Base-by-base conservation (phyloP, 2,797 vertebrate genomes). In the Momotus momota region DNA sequence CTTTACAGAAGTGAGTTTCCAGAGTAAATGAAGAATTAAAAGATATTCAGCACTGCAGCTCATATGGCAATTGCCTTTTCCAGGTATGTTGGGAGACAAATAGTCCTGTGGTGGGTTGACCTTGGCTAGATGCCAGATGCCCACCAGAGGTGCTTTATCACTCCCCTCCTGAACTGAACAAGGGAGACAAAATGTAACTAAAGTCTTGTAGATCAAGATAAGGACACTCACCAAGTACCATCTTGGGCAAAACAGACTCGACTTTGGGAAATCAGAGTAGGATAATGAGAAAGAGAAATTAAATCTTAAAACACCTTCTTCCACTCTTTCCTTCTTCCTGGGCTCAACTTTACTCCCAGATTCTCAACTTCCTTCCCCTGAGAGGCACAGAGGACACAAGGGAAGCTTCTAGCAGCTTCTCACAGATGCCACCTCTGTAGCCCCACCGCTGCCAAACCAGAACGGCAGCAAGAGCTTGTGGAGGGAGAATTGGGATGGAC, bases 11-110 rank as follows among this genome's bases (percentile, higher is more conserved):
- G 29, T 0, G 1, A 73, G 14, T 61, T 90, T 90, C 64, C 67
- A 81, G 45, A 61, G 10, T 64, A 85, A 92, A 74, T 16, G 48
- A 75, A 33, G 60, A 86, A 66, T 84, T 66, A 86, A 84, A 82
- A 70, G 46, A 57, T 11, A 40, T 86, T 61, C 29, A 52, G 12
- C 13, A 21, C 22, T 58, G 64, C 35, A 54, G 33, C 3, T 69
- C 31, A 21, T 40, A 29, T 18, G 6, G 20, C 7, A 70, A 12
- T 48, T 62, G 16, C 33, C 33, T 78, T 78, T 88, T 83, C 38
- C n/a, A 58, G 14, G 7, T 66, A 12, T 20, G 9, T 10, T 73
- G 23, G 48, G 67, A 83, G 33, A 21, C 48, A 31, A 69, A 49
- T 23, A 52, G 33, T 27, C 6, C 40, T 60, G 35, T 21, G 35